Evolutionary conservation across 1,140 invertebrate species (phyloP).

Genomic region (Lordiphosa mommai): DNA sequence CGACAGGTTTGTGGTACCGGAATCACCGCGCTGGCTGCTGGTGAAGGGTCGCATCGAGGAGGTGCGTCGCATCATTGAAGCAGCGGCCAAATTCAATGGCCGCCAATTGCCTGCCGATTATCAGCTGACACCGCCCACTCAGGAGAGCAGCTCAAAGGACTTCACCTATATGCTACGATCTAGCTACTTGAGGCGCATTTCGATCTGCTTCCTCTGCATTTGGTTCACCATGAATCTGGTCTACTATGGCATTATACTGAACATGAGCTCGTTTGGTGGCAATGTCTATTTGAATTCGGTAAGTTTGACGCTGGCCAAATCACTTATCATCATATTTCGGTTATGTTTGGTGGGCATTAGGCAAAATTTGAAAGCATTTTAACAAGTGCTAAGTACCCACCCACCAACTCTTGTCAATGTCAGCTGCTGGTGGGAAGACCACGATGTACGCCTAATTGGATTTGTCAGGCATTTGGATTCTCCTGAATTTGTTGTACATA

Average conservation of each 20-base stretch:
- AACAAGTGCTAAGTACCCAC: slow-evolving; percentile 54
- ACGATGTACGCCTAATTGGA: slow-evolving; percentile 56
- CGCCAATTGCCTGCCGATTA: slow-evolving; percentile 83
- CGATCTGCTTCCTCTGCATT: slow-evolving; percentile 84
- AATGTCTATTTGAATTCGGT: slow-evolving; percentile 86
- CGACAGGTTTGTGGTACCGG: slow-evolving; percentile 87
- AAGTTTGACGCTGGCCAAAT: slow-evolving; percentile 53
- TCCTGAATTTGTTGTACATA: no score
- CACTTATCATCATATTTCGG: background rate
- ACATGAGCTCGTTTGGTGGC: slow-evolving; percentile 86
- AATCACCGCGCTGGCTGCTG: slow-evolving; percentile 92
- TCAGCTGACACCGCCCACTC: slow-evolving; percentile 80
- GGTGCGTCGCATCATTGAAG: slow-evolving; percentile 85
- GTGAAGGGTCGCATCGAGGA: slow-evolving; percentile 86
- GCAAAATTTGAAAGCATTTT: slow-evolving; percentile 31
- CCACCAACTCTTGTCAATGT: slow-evolving; percentile 1
- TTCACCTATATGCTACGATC: slow-evolving; percentile 84
- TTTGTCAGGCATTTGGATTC: slow-evolving; percentile 45
- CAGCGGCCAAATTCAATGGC: slow-evolving; percentile 85
- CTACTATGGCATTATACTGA: slow-evolving; percentile 87
- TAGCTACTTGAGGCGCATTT: slow-evolving; percentile 83
- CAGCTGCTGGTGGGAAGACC: slow-evolving; percentile 6
- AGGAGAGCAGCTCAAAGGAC: slow-evolving; percentile 80
- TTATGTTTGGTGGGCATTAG: background rate
- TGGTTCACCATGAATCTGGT: slow-evolving; percentile 88